These are phyloP conservation scores for Achroia grisella DNA, from an alignment of 1,140 invertebrate genomes.

Conservation along the genomic window DNA sequence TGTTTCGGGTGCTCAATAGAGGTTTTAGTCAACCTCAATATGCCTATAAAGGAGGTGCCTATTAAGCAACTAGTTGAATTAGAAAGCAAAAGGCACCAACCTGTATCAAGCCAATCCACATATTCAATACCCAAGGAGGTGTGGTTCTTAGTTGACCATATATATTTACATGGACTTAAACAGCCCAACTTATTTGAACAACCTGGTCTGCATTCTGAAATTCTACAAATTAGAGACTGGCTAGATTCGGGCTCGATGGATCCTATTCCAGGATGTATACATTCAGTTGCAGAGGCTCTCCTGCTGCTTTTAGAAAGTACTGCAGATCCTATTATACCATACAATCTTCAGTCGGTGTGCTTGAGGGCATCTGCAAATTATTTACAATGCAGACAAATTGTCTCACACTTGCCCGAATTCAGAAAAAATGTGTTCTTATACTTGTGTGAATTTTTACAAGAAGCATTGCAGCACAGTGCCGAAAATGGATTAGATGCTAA, in stretches of 20 bases:
- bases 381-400: conserved; percentile 88
- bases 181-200: conserved; percentile 89
- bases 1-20: conserved; percentile 96
- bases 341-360: conserved; percentile 84
- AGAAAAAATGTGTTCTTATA: conserved; percentile 92
- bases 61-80: conserved; percentile 85
- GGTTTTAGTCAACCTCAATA: conserved; percentile 87
- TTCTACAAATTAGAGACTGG: conserved; percentile 90
- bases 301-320: conserved; percentile 92
- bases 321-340: conserved; percentile 93
- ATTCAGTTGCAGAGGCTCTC: conserved; percentile 95
- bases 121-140: conserved; percentile 81
- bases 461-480: conserved; percentile 85
- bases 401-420: conserved; percentile 87
- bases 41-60: conserved; percentile 86
- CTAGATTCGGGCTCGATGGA: conserved; percentile 82
- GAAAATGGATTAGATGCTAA: conserved; percentile 89
- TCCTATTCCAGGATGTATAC: conserved; percentile 85
- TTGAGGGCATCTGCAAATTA: conserved; percentile 86
- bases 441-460: conserved; percentile 91
- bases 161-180: conserved; percentile 90
- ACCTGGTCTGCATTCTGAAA: conserved; percentile 84
- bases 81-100: conserved; percentile 73
- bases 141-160: conserved; percentile 93
- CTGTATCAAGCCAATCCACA: conserved; percentile 54